A percentile compares a stretch with the other conserved stretches of the same genome.
Evolutionary conservation across 1,140 invertebrate genomes (phyloP).

Genomic region (Eumaeus atala): DNA sequence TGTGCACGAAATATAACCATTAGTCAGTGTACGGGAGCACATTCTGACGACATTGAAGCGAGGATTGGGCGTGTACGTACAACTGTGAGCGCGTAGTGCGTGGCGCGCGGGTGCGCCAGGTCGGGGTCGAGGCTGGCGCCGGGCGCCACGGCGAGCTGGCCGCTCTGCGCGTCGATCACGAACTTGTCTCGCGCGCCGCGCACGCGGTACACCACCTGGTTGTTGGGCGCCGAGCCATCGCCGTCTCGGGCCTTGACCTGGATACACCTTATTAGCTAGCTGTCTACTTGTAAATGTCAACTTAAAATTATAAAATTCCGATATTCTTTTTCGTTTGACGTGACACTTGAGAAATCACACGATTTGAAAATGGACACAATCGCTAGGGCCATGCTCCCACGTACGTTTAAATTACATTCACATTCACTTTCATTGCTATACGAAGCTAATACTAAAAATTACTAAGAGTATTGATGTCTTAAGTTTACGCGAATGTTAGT

Average conservation of each 20-base stretch:
- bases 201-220: conserved; percentile 90
- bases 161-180: conserved; percentile 87
- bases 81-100: conserved; percentile 79
- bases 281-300: no score
- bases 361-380: no score
- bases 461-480: no score
- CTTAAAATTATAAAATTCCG: no score
- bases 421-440: no score
- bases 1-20: neutral
- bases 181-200: conserved; percentile 94
- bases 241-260: conserved; percentile 87
- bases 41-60: no score
- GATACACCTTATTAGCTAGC: conserved; percentile 3
- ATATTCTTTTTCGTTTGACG: no score
- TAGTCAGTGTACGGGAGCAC: neutral
- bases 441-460: no score
- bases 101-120: conserved; percentile 83
- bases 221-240: conserved; percentile 91
- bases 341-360: no score
- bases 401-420: no score
- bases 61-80: conserved; percentile 45
- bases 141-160: conserved; percentile 87
- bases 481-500: no score
- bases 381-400: no score
- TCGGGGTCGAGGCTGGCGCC: conserved; percentile 93